Evolutionary conservation across 2,797 vertebrate species (phyloP).

Genomic region (Rhinophrynus dorsalis): DNA sequence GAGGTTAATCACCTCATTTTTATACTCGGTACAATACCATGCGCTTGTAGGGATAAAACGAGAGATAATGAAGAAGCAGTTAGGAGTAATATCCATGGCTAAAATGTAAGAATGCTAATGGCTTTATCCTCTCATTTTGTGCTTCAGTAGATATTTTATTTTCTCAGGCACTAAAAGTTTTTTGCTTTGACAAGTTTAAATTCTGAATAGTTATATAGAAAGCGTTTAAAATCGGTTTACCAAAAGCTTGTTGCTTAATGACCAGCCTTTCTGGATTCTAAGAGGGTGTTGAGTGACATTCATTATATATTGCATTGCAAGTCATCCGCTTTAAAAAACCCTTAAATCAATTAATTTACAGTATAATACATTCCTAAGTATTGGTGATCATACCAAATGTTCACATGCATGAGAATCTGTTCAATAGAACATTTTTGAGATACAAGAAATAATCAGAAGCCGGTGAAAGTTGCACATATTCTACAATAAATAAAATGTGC

Average conservation of each 20-base stretch:
- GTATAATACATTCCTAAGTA: too few relatives aligned
- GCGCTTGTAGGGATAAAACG: constrained; percentile 61
- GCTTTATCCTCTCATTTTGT: background rate
- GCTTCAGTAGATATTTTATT: background rate
- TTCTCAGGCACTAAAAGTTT: background rate
- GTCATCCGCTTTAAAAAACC: too few relatives aligned
- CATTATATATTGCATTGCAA: too few relatives aligned
- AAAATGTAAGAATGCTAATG: constrained; percentile 13
- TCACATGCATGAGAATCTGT: too few relatives aligned
- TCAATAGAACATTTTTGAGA: too few relatives aligned
- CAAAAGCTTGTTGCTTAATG: background rate
- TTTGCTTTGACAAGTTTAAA: background rate
- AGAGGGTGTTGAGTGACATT: constrained; percentile 22
- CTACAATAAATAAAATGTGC: too few relatives aligned
- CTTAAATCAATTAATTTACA: too few relatives aligned
- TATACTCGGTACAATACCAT: constrained; percentile 64
- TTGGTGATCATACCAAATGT: too few relatives aligned
- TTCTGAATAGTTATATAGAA: background rate
- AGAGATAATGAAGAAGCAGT: constrained; percentile 53
- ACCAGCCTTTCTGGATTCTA: constrained; percentile 14
- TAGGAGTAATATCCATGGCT: constrained; percentile 44
- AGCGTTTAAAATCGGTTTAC: background rate
- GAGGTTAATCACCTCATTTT: constrained; percentile 78
- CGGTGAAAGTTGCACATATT: too few relatives aligned
- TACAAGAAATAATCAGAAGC: too few relatives aligned